phyloP scores from a whole-genome alignment of 2,888 invertebrate genomes.

The Drosophila histrio region DNA sequence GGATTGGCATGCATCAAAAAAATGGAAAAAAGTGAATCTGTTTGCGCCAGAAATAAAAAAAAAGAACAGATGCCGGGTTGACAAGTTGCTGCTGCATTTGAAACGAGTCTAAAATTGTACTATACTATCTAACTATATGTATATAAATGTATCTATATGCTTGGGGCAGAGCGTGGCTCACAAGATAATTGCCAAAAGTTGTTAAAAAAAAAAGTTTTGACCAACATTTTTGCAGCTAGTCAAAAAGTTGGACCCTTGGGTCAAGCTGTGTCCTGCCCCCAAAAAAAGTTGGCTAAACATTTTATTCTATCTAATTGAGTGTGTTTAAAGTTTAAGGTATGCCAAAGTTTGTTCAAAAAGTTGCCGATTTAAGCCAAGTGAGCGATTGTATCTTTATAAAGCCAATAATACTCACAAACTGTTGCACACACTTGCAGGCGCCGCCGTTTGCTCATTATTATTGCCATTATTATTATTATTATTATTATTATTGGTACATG shows the following conservation, averaged over 20 bases:
- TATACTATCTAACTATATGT: background rate
- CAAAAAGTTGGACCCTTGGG: slow-evolving; percentile 74
- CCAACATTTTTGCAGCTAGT: slow-evolving; percentile 72
- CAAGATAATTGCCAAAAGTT: slow-evolving; percentile 81
- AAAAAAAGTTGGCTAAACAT: slow-evolving; percentile 71
- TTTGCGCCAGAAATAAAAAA: too few relatives aligned
- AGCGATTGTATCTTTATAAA: slow-evolving; percentile 43
- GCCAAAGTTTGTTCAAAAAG: slow-evolving; percentile 67
- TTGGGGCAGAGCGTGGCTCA: slow-evolving; percentile 57
- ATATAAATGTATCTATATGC: slow-evolving; percentile 18
- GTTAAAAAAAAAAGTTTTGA: slow-evolving; percentile 64
- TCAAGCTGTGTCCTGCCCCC: slow-evolving; percentile 67
- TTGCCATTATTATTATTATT: slow-evolving; percentile 27
- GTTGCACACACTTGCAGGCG: slow-evolving; percentile 51
- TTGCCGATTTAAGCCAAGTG: slow-evolving; percentile 53
- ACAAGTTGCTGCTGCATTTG: slow-evolving; percentile 48
- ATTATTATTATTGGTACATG: slow-evolving; percentile 4
- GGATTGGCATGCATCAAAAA: slow-evolving; percentile 26
- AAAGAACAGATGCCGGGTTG: slow-evolving; percentile 32
- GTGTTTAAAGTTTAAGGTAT: slow-evolving; percentile 78
- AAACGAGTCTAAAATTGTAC: slow-evolving; percentile 18
- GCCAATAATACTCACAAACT: slow-evolving; percentile 53
- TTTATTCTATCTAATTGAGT: slow-evolving; percentile 80
- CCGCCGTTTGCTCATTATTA: background rate
- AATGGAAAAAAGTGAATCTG: slow-evolving; percentile 7